Percentiles rank a stretch among this genome's conserved stretches.
Conservation (phyloP, 2,888 invertebrate species). For the Scaptomyza caliginosa region DNA sequence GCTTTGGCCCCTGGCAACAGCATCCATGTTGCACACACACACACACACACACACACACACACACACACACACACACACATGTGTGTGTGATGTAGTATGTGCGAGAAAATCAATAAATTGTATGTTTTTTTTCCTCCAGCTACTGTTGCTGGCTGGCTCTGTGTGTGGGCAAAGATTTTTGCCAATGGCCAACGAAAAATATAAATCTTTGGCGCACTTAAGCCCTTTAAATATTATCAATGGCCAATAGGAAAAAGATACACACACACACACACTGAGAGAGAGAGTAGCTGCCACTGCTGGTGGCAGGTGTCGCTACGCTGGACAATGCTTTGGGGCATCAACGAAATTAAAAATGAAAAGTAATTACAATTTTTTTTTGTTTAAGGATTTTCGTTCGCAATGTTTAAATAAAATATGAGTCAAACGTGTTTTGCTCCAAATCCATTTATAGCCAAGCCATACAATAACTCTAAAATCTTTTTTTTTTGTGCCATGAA, state of each 20-base stretch:
- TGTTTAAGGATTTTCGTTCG: background rate
- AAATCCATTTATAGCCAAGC: background rate
- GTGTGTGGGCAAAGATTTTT: slow-evolving; percentile 45
- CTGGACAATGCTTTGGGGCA: slow-evolving; percentile 17
- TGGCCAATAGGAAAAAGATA: slow-evolving; percentile 42
- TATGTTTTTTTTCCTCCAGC: slow-evolving; percentile 50
- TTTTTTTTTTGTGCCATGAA: background rate
- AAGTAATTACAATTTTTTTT: slow-evolving; percentile 6
- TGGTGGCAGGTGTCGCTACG: slow-evolving; percentile 22
- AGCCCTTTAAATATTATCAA: slow-evolving; percentile 78
- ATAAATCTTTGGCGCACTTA: slow-evolving; percentile 74
- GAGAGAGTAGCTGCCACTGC: background rate
- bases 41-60: slow-evolving; percentile 9
- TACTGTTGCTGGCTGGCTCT: slow-evolving; percentile 4
- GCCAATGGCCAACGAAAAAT: slow-evolving; percentile 67
- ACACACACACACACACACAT: slow-evolving; percentile 5
- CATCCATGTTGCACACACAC: slow-evolving; percentile 42
- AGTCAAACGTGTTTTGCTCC: background rate
- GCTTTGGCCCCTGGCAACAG: slow-evolving; percentile 51
- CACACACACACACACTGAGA: slow-evolving; percentile 13
- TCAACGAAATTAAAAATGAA: slow-evolving; percentile 11
- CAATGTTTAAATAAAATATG: background rate
- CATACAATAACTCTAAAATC: background rate
- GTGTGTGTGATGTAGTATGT: slow-evolving; percentile 33
- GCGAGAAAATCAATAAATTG: slow-evolving; percentile 75